These are phyloP conservation scores for Tenthredo mesomela DNA, from an alignment of 2,888 invertebrate genomes.

Conservation along the genomic window DNA sequence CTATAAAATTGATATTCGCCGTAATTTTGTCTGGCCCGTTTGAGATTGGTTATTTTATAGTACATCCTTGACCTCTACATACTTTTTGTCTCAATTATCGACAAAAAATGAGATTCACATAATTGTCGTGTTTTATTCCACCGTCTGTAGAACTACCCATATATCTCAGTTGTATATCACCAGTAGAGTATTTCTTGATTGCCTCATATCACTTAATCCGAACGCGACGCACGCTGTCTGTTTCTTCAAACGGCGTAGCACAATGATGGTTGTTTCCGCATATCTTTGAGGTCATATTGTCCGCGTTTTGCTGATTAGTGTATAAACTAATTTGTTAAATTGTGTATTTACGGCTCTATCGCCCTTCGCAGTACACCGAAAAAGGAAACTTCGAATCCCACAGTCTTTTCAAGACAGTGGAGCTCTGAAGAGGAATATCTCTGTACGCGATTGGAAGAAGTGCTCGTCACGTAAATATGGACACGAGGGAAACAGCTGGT, in stretches of 20 bases:
- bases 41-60: too few species aligned
- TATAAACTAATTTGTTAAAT: neutral
- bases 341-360: neutral
- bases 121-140: too few species aligned
- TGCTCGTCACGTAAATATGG: constrained; percentile 52
- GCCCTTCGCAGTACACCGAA: neutral
- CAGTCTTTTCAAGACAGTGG: neutral
- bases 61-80: too few species aligned
- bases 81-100: too few species aligned
- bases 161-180: neutral
- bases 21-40: too few species aligned
- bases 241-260: neutral
- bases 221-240: neutral
- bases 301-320: neutral
- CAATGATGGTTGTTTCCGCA: neutral
- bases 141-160: too few species aligned
- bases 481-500: constrained; percentile 51
- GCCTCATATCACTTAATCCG: neutral
- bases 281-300: neutral
- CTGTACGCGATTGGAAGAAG: neutral
- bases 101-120: too few species aligned
- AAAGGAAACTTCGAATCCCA: neutral
- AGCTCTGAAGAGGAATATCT: neutral
- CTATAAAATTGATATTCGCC: too few species aligned
- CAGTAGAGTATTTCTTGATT: neutral